Percentiles rank a stretch among this genome's conserved stretches.
Conservation (phyloP, 1,140 invertebrate genomes). For the Homarus americanus region DNA sequence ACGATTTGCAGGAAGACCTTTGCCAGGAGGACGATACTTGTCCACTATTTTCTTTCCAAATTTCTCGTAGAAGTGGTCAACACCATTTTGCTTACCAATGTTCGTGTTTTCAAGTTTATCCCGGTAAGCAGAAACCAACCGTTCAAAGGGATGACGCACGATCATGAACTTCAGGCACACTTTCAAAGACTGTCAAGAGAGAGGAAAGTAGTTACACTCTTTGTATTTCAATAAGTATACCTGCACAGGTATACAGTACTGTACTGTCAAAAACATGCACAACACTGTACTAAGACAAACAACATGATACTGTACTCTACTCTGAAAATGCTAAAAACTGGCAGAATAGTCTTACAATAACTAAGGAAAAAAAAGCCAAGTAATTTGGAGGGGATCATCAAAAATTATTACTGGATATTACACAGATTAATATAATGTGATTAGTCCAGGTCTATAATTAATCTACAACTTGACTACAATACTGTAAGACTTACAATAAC, state of each 20-base stretch:
- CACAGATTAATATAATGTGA: too few relatives aligned
- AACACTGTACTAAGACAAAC: too few relatives aligned
- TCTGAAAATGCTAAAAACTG: too few relatives aligned
- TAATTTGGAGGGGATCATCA: too few relatives aligned
- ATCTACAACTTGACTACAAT: too few relatives aligned
- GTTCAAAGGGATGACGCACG: conserved; percentile 84
- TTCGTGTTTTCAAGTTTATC: conserved; percentile 83
- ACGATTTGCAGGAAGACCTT: conserved; percentile 11
- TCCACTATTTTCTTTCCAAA: conserved; percentile 82
- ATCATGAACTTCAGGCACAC: conserved; percentile 80
- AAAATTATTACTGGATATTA: too few relatives aligned
- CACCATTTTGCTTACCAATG: conserved; percentile 79
- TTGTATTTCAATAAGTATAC: background rate
- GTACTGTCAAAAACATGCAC: too few relatives aligned
- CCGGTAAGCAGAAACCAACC: conserved; percentile 83
- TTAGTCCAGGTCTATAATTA: too few relatives aligned
- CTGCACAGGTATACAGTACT: background rate
- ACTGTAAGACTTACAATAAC: too few relatives aligned
- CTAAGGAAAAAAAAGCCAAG: too few relatives aligned
- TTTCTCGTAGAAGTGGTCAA: conserved; percentile 81
- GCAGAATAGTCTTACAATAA: too few relatives aligned
- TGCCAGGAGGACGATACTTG: conserved; percentile 78
- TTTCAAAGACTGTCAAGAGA: conserved; percentile 78
- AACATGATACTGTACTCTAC: too few relatives aligned
- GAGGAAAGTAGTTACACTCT: background rate